These are phyloP conservation scores for Neofelis nebulosa DNA, from an alignment of 2,113 vertebrate genomes.

Conservation along the genomic window DNA sequence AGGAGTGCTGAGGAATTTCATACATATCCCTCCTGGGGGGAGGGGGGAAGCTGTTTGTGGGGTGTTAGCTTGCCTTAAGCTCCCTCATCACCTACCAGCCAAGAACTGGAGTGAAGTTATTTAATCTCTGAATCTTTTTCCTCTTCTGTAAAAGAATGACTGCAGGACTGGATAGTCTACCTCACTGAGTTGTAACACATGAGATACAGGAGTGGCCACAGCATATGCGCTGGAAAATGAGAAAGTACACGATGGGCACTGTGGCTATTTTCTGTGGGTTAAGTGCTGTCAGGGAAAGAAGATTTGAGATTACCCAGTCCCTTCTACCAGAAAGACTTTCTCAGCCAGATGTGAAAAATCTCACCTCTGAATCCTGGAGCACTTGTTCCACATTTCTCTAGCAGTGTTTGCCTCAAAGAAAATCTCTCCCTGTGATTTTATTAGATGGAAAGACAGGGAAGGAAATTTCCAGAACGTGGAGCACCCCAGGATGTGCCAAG, in stretches of 20 bases:
- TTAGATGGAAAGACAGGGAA: neutral
- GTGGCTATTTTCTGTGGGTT: neutral
- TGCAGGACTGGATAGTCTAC: accelerated
- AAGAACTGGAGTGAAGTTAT: neutral
- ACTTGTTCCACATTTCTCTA: neutral
- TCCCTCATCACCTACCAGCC: neutral
- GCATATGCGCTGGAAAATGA: neutral
- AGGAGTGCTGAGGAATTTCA: no score
- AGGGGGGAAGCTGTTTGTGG: no score
- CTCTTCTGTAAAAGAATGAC: neutral
- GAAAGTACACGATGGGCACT: neutral
- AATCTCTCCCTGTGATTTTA: neutral
- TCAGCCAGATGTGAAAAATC: neutral
- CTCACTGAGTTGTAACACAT: neutral
- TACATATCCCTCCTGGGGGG: no score
- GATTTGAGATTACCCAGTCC: neutral
- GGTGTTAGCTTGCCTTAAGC: no score
- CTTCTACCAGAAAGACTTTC: neutral
- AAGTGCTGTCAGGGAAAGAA: neutral
- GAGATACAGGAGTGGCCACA: accelerated
- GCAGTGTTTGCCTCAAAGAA: neutral
- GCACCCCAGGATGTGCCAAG: neutral
- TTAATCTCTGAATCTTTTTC: neutral
- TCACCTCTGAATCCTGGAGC: neutral
- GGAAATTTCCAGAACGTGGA: neutral